Base-by-base conservation (phyloP, 2,888 invertebrate species). In the Disparrhopalites patrizii region DNA sequence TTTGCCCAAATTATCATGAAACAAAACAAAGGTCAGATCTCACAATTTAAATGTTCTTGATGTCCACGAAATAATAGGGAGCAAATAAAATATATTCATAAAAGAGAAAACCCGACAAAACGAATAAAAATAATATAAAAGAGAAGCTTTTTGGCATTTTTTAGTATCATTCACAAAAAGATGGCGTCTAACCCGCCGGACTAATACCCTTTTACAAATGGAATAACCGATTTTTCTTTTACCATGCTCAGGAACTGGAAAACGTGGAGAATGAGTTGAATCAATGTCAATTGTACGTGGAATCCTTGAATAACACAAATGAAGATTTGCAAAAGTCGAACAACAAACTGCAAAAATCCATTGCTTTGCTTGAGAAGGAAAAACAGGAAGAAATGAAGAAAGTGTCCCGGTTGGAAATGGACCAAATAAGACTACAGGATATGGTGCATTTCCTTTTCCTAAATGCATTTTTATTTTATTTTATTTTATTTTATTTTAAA, bases 241-340 rank as follows among this genome's bases (percentile, higher is more conserved):
- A 25, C 13, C 13, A 18, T 33, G 5, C 7, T 33, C 40, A 67
- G 68, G 66, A 70, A 52, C 62, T 69, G 18, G 69, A 71, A n/a
- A 69, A 67, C 30, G 62, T 70, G 27, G 71, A 73, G 43, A 61
- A 62, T 30, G 65, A 71, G 40, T 50, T 71, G 27, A 70, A 70
- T 33, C 64, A 66, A 1, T 58, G 67, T 13, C 73, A 73, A 43
- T 66, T 62, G 2, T 60, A 67, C 2, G 60, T 65, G 0, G 65
- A 70, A 15, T 62, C 60, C 18, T 33, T 73, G 3, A 27, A 52
- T 7, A 68, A 70, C 23, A 60, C 68, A 18, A 73, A 68, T 47
- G 33, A 36, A 3, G 23, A 62, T 15, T 56, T 69, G 15, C 47
- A 40, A n/a, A 25, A 31, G 27, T 43, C 66, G 30, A 55, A 66